Evolutionary conservation across 2,888 invertebrate species (phyloP).

Genomic region (Heliconius ismenius): DNA sequence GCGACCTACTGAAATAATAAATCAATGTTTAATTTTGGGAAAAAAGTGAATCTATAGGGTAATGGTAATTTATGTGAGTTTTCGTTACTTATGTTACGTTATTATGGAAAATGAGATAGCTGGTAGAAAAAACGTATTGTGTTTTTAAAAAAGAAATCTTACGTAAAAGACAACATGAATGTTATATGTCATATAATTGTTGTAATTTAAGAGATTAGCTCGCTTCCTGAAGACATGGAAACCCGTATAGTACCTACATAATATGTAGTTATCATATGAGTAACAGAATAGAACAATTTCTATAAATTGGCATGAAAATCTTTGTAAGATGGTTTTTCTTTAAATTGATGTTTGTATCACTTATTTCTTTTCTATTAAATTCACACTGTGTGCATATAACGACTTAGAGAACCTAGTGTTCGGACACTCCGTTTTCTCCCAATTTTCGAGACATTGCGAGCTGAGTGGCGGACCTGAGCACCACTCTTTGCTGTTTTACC

Average conservation of each 20-base stretch:
- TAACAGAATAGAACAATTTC: constrained; percentile 14
- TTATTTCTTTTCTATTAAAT: no score
- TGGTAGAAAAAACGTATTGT: background rate
- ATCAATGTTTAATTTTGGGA: background rate
- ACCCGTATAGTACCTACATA: constrained; percentile 4
- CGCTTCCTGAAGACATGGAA: constrained; percentile 25
- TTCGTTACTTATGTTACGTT: background rate
- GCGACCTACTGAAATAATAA: background rate
- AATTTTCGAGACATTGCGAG: no score
- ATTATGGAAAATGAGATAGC: background rate
- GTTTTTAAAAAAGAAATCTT: background rate
- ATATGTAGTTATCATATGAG: background rate
- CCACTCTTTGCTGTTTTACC: no score
- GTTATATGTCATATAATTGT: constrained; percentile 17
- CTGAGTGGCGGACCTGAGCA: no score
- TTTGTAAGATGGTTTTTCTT: background rate
- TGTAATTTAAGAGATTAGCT: constrained; percentile 27
- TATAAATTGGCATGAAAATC: constrained; percentile 1
- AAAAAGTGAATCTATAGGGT: background rate
- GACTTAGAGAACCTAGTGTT: background rate
- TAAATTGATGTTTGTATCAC: no score
- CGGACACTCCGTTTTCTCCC: no score
- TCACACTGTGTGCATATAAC: no score
- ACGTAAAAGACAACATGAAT: background rate
- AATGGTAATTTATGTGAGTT: background rate